Evolutionary conservation across 2,888 invertebrate genomes (phyloP).

Genomic region (Temnothorax rugatulus): DNA sequence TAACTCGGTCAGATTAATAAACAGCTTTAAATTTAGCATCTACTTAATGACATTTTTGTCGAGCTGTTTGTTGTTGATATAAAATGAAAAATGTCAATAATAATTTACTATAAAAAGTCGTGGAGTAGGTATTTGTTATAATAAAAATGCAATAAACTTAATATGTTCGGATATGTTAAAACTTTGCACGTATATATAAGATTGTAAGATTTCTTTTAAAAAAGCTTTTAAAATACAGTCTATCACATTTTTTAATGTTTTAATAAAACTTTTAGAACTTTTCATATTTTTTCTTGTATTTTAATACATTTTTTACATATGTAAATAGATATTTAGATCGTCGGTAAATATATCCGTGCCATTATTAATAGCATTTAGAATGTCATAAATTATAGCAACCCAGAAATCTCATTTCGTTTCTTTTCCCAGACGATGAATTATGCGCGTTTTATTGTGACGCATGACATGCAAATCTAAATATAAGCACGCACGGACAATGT

Average conservation of each 20-base stretch:
- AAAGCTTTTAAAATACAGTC: not conserved
- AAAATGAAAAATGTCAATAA: not conserved
- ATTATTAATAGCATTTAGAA: not conserved
- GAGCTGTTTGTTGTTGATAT: not conserved
- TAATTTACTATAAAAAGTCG: not conserved
- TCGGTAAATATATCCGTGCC: not conserved
- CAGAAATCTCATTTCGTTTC: constrained; percentile 27
- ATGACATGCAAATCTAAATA: constrained; percentile 45
- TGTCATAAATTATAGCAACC: constrained; percentile 20
- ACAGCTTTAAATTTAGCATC: constrained; percentile 3
- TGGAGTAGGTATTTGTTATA: not conserved
- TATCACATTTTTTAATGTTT: not conserved
- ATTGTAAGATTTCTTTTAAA: not conserved
- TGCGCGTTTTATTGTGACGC: constrained; percentile 13
- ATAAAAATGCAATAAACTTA: not conserved
- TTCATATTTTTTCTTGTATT: not conserved
- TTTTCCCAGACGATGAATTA: constrained; percentile 25
- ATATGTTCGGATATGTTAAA: not conserved
- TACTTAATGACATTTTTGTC: constrained; percentile 21
- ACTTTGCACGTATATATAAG: not conserved
- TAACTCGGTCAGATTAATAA: constrained; percentile 17
- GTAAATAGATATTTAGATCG: not conserved
- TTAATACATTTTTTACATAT: not conserved
- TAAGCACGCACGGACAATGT: constrained; percentile 27
- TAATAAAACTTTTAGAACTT: not conserved